These are phyloP conservation scores for Steromphala cineraria DNA, from an alignment of 2,888 invertebrate species.

Conservation along the genomic window DNA sequence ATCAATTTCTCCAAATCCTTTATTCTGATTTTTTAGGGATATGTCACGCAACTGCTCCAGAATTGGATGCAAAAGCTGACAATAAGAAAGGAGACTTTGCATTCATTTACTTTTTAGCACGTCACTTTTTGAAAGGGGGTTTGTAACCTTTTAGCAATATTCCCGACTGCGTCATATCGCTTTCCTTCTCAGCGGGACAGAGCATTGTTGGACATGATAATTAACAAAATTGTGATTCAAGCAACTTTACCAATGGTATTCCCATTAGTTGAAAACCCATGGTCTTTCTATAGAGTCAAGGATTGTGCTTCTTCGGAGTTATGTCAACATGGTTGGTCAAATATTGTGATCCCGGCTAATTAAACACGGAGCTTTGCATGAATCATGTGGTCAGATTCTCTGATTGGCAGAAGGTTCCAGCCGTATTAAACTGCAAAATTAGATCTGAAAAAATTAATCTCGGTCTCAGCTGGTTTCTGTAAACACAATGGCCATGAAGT, in stretches of 20 bases:
- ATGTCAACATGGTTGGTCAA: constrained; percentile 3
- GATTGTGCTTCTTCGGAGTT: not conserved
- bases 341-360: constrained; percentile 8
- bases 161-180: not conserved
- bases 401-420: not conserved
- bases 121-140: not conserved
- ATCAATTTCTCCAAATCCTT: not conserved
- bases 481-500: not conserved
- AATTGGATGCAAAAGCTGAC: not conserved
- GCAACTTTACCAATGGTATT: not conserved
- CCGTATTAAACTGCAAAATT: constrained; percentile 9
- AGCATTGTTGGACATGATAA: not conserved
- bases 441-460: not conserved
- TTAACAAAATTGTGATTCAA: not conserved
- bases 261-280: not conserved
- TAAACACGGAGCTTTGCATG: not conserved
- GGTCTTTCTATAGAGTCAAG: not conserved
- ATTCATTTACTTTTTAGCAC: not conserved
- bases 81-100: not conserved
- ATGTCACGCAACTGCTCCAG: not conserved
- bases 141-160: not conserved
- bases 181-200: not conserved
- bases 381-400: constrained; percentile 5
- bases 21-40: not conserved
- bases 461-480: not conserved